These are phyloP conservation scores for Camelus bactrianus DNA, from an alignment of 2,113 vertebrate species.

Conservation along the genomic window DNA sequence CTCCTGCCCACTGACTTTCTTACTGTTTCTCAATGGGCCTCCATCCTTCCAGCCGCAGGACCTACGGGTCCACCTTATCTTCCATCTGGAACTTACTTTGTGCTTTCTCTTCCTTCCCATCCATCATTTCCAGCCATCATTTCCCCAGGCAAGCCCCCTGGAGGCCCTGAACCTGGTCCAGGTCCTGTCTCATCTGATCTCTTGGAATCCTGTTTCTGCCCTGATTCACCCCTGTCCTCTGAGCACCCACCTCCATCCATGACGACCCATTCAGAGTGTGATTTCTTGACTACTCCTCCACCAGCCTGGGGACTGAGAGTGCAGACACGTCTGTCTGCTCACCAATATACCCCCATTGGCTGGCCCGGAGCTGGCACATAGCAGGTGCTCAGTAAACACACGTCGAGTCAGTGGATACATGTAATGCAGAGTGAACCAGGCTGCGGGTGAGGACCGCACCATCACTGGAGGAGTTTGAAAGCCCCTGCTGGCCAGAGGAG, in stretches of 20 bases:
- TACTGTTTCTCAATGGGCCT: not conserved
- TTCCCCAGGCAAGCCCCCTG: not conserved
- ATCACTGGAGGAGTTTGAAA: not conserved
- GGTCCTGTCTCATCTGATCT: not conserved
- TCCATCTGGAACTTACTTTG: not conserved
- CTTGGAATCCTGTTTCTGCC: not conserved
- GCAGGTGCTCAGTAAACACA: not conserved
- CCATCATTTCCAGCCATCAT: not conserved
- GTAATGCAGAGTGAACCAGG: too few species aligned
- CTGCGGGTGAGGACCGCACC: not conserved
- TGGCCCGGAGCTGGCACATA: not conserved
- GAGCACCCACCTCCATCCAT: too few species aligned
- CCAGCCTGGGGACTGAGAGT: not conserved
- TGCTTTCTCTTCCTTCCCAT: not conserved
- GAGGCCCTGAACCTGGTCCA: not conserved
- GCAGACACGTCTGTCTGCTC: rapidly evolving
- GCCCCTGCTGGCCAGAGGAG: not conserved
- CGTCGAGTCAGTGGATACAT: rapidly evolving
- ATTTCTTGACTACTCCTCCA: rapidly evolving
- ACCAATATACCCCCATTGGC: rapidly evolving
- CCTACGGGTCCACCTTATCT: not conserved
- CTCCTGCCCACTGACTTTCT: not conserved
- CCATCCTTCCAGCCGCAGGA: rapidly evolving
- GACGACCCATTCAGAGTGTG: not conserved
- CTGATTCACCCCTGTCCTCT: not conserved